phyloP scores from a whole-genome alignment of 1,140 invertebrate genomes.

The Homarus americanus region DNA sequence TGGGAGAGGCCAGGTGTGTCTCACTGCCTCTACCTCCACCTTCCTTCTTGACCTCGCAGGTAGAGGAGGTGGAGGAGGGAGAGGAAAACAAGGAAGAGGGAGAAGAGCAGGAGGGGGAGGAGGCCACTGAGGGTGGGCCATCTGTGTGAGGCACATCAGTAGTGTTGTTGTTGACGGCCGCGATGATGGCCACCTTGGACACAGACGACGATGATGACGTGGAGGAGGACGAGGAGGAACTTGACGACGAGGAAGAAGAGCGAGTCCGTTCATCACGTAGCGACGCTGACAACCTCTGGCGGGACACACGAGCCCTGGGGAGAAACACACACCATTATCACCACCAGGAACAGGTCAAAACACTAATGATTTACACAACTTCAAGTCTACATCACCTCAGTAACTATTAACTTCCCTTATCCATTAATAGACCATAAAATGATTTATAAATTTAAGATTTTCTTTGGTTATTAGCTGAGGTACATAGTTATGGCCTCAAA shows the following conservation, averaged over 20 bases:
- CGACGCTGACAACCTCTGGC: conserved; percentile 43
- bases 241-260: conserved; percentile 14
- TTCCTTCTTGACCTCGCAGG: conserved; percentile 25
- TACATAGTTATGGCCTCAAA: no score
- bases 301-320: conserved; percentile 55
- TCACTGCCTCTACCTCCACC: background rate
- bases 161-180: conserved; percentile 2
- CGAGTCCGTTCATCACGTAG: conserved; percentile 48
- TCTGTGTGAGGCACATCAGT: background rate
- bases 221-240: conserved; percentile 19
- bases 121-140: conserved; percentile 1
- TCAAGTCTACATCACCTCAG: no score
- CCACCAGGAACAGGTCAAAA: no score
- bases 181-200: conserved; percentile 48
- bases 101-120: conserved; percentile 49
- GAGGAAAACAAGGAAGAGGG: conserved; percentile 57
- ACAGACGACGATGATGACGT: conserved; percentile 13
- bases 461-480: no score
- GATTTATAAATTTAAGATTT: no score
- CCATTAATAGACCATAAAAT: no score
- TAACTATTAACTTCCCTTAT: no score
- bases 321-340: no score
- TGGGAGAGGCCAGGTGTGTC: background rate
- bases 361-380: no score
- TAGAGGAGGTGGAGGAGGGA: conserved; percentile 53